Evolutionary conservation across 92 coral and sea anemone genomes (phyloP).

Genomic region (Zoanthus solanderi): DNA sequence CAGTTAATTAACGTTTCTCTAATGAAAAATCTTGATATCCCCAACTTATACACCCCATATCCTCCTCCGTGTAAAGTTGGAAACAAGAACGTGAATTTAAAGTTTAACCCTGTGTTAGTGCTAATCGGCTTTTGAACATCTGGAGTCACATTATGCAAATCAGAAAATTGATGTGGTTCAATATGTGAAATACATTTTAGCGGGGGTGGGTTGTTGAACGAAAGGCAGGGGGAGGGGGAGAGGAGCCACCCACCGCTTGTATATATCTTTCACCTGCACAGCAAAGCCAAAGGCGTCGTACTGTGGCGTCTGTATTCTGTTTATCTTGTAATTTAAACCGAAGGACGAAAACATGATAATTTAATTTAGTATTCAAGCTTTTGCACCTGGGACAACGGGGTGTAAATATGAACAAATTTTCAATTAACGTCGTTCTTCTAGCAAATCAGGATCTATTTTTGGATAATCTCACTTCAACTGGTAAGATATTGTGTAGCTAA

Average conservation of each 20-base stretch:
- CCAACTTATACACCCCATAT: too few species aligned
- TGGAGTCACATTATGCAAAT: too few species aligned
- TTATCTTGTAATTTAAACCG: background rate
- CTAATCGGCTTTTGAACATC: too few species aligned
- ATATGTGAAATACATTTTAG: too few species aligned
- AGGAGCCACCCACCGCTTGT: background rate
- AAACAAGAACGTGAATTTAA: too few species aligned
- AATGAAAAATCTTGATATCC: too few species aligned
- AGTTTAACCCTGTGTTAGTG: too few species aligned
- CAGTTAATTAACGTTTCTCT: too few species aligned
- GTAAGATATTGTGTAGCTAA: background rate
- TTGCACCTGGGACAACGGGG: slow-evolving; percentile 43
- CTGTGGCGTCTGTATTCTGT: slow-evolving; percentile 20
- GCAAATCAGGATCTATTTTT: slow-evolving; percentile 12
- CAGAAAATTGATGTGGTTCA: too few species aligned
- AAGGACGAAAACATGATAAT: slow-evolving; percentile 1
- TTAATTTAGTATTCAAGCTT: slow-evolving; percentile 2
- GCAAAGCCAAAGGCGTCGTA: background rate
- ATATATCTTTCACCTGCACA: slow-evolving; percentile 24
- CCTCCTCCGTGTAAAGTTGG: too few species aligned
- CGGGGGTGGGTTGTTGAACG: background rate
- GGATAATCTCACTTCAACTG: background rate
- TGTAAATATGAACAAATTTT: background rate
- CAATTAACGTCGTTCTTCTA: background rate
- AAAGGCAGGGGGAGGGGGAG: background rate